Evolutionary conservation across 2,888 invertebrate genomes (phyloP), one percentile per base, ranked within the genome.

Genomic region (Selenia dentaria): DNA sequence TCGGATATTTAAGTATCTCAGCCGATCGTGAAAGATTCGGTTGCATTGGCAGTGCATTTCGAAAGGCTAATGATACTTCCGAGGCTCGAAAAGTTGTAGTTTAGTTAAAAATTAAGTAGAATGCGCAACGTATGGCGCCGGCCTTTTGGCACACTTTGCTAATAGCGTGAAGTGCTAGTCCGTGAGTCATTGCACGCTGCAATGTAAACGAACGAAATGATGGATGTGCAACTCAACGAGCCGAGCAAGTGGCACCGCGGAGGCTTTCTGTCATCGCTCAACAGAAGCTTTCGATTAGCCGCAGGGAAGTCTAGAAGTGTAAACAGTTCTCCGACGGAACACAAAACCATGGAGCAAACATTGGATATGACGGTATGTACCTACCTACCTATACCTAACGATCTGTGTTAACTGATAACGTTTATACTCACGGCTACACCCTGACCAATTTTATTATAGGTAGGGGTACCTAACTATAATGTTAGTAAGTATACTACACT

Each of bases 241-340:
- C 73, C 84, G 52, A 75, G 64, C 72, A 88, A 86, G 77, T 84
- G 85, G 86, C 81, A 83, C 67, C 81, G 85, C 52, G 86, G 86
- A 59, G 87, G 90, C 49, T 87, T 91, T 74, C 76, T 91, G 64
- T 88, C 84, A 48, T 74, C 81, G 47, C 72, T 90, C 10, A 90
- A 91, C 63, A 80, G 88, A 67, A 91, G 91, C 71, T 88, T 90
- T 73, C 83, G 91, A 40, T 67, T 89, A 48, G 64, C 78, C 13
- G 78, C 76, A 49, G 77, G 77, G 25, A 87, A 78, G 63, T 69
- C 83, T 9, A 79, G 71, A 60, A 78, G 70, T 65, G 64, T 60
- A 34, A 73, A 57, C 49, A 81, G 54, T 51, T 79, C 79, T 10
- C 76, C 74, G 8, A 64, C 70, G 13, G 82, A 81, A 51, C 73